Base-by-base conservation (phyloP, 92 coral and sea anemone genomes). In the Palythoa grandis region DNA sequence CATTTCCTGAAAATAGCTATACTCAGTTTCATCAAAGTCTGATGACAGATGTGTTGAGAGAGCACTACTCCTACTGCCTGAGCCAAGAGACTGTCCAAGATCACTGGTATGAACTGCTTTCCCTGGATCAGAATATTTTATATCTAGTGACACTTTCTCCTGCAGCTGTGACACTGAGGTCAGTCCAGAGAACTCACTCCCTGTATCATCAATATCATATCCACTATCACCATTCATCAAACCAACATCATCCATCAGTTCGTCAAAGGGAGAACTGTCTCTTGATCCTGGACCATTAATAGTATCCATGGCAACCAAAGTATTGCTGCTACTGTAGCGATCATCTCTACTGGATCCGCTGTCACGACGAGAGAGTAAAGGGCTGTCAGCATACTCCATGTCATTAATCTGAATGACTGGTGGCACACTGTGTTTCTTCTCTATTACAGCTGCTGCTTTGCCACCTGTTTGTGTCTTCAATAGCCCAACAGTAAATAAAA, bases 11-110 rank as follows among this genome's bases (percentile, higher is more conserved):
- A 72, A 97, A 89, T 97, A 97, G 63, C 87, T 88, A 25, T 89
- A 86, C 88, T 97, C 99, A 38, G 93, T 85, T 15, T 93, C 96
- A 65, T 91, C 95, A 82, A 86, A 77, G 63, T 91, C 98, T 16
- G 94, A 92, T 10, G 83, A 80, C 4, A 69, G 71, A 40, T 83
- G 71, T 5, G 15, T 61, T 5, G 87, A 71, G 29, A 67, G 19
- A 15, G 79, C 37, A 72, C 87, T 71, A 72, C 87, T 71, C 57
- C 87, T 92, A 24, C 89, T 87, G 56, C 94, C 84, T 38, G 97
- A 84, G 68, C 89, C 90, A 19, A 91, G 85, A 1, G 97, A 93
- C 69, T 76, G 89, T 63, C 92, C 97, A 29, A 89, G 83, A 72
- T 91, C 94, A 85, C 91, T 91, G 19, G 92, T 88, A 5, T 80